Percentiles rank a stretch among this genome's conserved stretches.
Conservation (phyloP, 2,797 vertebrate species). For the Amazona ochrocephala region DNA sequence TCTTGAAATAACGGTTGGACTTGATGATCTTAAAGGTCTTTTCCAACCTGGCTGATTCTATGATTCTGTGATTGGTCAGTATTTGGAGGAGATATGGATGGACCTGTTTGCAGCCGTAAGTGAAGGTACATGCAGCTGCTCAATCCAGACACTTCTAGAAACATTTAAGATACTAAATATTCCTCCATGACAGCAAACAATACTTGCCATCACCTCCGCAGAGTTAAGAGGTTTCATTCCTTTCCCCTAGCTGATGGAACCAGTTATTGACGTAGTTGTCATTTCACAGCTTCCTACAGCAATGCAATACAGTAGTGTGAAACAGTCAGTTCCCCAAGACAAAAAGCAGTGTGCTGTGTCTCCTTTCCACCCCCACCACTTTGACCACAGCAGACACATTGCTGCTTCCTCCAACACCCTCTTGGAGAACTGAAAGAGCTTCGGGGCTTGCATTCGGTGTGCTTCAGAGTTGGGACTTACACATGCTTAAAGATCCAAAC, state of each 20-base stretch:
- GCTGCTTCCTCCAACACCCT: neutral
- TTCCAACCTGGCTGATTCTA: neutral
- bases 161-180: neutral
- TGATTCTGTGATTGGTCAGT: neutral
- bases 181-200: neutral
- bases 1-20: neutral
- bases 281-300: neutral
- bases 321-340: neutral
- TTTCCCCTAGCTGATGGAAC: neutral
- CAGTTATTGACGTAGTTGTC: neutral
- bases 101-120: neutral
- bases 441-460: neutral
- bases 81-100: neutral
- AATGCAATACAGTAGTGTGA: neutral
- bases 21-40: neutral
- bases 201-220: neutral
- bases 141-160: neutral
- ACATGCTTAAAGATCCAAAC: neutral
- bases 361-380: neutral
- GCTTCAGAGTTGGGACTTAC: neutral
- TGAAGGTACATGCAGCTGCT: neutral
- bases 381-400: rapidly evolving
- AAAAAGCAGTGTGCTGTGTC: neutral
- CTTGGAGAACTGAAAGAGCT: neutral
- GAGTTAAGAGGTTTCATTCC: neutral